Base-by-base conservation (phyloP, 2,797 vertebrate species). In the Arrhamphus sclerolepis region DNA sequence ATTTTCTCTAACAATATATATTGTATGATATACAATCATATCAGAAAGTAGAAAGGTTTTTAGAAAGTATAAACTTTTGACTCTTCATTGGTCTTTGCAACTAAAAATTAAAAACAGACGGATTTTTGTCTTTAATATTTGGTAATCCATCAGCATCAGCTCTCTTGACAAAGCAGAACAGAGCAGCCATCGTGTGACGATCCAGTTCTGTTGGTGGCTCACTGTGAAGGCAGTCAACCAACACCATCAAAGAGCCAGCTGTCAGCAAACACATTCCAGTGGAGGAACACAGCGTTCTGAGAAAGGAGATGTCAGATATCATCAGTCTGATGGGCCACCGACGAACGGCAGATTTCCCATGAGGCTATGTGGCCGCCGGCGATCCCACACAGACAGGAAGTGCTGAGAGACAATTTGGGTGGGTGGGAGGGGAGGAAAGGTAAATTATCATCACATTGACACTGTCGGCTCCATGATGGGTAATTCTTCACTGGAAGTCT, bases 281-380 rank as follows among this genome's bases (percentile, higher is more conserved):
- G 18, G 24, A 56, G 41, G 55, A 52, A 44, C 66, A 46, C 44
- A 6, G 18, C 8, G 53, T 72, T 70, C 67, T 55, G 20, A 50
- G 46, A 55, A 62, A 56, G 61, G 42, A 74, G 62, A 62, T 66
- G 74, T 81, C 80, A 80, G 70, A 84, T 84, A 66, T 50, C 38
- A 87, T 87, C 70, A 75, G 72, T 34, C 42, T 70, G 78, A 84
- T 44, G 66, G 72, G 62, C 56, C 60, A 20, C 51, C 20, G 61
- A 56, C 22, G 8, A 68, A 62, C 58, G 38, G 7, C 43, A 24
- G 46, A 28, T 72, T 61, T 77, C 78, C 80, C 82, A 71, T 57
- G 76, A 69, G 84, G 75, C 69, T 24, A 0, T 55, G 78, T 34
- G 77, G 67, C 79, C 68, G 42, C 42, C 19, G 42, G 81, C 49